Conservation (phyloP, 2,888 invertebrate species). For the Noctua comes region DNA sequence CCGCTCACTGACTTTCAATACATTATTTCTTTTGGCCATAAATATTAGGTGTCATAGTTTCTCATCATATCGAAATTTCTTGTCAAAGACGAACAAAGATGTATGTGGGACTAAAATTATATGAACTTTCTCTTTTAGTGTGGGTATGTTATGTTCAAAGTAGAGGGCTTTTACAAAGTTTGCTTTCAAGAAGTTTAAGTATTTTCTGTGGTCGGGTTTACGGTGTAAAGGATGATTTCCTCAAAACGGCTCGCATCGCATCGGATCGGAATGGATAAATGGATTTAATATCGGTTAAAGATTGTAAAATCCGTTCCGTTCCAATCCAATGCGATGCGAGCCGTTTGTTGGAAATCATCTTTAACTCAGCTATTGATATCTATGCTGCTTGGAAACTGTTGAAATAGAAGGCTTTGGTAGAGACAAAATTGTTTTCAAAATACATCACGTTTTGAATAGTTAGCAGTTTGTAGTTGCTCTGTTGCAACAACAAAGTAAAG, state of each 20-base stretch:
- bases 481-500: not conserved
- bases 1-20: constrained; percentile 28
- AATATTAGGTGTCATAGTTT: constrained; percentile 23
- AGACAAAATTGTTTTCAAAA: not conserved
- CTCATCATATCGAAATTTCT: constrained; percentile 5
- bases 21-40: constrained; percentile 28
- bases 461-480: not conserved
- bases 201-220: not conserved
- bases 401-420: not conserved
- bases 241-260: too few species aligned
- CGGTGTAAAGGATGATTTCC: too few species aligned
- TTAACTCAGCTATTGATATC: not conserved
- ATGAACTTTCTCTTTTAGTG: constrained; percentile 1
- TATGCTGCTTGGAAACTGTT: not conserved
- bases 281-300: too few species aligned
- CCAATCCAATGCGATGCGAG: too few species aligned
- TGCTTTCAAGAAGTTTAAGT: not conserved
- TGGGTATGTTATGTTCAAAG: constrained; percentile 4
- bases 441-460: not conserved
- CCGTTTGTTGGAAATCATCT: too few species aligned
- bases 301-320: too few species aligned
- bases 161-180: not conserved
- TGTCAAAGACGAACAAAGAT: constrained; percentile 30
- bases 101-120: constrained; percentile 8
- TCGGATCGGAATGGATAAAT: too few species aligned